Evolutionary conservation across 2,797 vertebrate species (phyloP), one percentile per base, ranked within the genome.

Genomic region (Eospalax fontanierii): DNA sequence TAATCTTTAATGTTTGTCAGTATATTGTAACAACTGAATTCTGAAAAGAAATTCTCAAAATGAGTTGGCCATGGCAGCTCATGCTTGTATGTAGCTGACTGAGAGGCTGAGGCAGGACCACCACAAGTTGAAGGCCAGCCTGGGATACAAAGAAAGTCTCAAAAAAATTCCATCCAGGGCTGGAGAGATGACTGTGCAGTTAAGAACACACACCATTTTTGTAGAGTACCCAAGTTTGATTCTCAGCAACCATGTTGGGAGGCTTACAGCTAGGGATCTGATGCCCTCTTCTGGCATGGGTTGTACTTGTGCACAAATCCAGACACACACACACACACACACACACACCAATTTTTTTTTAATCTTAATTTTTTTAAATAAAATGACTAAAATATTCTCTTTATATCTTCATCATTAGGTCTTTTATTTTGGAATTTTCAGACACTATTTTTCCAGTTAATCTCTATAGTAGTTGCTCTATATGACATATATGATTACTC

Each of bases 391-490:
- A 70, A 15, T 46, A 75, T 38, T 38, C 8, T 87, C 30, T 88
- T 76, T 74, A 24, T 91, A 75, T 93, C 82, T 57, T 26, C 19
- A 81, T 14, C 83, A 3, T 46, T 96, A 89, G 80, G 35, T 54
- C 76, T 66, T 93, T 94, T 80, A 79, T 88, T 91, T 94, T 93
- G 88, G 19, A 94, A 74, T 92, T 74, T 16, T 57, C 35, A 93
- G 70, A 74, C 11, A 68, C 14, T 87, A 24, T 94, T 94, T 89
- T 73, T 73, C 9, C 65, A 63, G 38, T 91, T 81, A 89, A 10
- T 87, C 93, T 87, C 19, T 87, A 24, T 73, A 43, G 38, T 74
- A n/a, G 38, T 43, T 74, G 85, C 40, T 73, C 9, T 74, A 16
- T 87, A 26, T 85, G 57, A 1, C 70, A 22, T 68, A 81, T 21